phyloP scores from a whole-genome alignment of 2,113 vertebrate genomes.

The Podiceps cristatus region DNA sequence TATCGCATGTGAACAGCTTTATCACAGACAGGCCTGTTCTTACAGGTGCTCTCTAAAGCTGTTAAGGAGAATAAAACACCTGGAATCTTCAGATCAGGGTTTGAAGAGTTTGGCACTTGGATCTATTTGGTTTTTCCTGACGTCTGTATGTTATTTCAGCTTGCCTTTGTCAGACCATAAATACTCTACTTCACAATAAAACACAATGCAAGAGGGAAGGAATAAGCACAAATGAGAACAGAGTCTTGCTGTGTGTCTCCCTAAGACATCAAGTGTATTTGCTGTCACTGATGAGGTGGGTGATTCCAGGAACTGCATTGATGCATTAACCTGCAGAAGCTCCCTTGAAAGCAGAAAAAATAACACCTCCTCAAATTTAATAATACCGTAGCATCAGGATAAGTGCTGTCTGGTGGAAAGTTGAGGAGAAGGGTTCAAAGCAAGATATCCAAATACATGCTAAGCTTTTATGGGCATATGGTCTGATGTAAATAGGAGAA shows the following conservation, averaged over 20 bases:
- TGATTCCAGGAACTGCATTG: background rate
- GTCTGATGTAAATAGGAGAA: background rate
- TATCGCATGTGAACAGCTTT: conserved; percentile 25
- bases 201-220: background rate
- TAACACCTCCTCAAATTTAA: background rate
- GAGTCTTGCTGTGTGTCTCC: background rate
- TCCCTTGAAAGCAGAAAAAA: background rate
- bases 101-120: background rate
- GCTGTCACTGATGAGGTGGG: background rate
- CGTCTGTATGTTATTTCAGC: background rate
- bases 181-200: background rate
- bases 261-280: background rate
- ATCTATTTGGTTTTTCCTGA: background rate
- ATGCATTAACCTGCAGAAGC: background rate
- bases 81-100: background rate
- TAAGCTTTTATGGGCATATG: background rate
- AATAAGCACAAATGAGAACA: background rate
- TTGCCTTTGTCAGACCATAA: background rate
- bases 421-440: background rate
- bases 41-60: conserved; percentile 14
- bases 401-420: background rate
- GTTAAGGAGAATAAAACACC: background rate
- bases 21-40: conserved; percentile 28
- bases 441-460: background rate
- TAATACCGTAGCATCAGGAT: background rate